Evolutionary conservation across 2,888 invertebrate genomes (phyloP).

Genomic region (Drosophila neonasuta): DNA sequence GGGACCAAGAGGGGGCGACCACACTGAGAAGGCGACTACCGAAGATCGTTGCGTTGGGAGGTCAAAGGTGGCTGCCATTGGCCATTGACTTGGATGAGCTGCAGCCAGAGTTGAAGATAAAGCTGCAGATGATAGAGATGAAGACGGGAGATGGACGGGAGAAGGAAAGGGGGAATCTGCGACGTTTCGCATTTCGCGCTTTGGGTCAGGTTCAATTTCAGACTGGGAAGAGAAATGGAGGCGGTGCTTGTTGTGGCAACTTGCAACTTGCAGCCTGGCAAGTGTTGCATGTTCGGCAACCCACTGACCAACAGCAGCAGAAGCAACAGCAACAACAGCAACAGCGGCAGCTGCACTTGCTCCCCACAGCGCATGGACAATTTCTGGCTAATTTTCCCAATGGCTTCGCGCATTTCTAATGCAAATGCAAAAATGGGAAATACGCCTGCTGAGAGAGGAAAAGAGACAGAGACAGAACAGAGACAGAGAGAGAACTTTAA

Average conservation of each 20-base stretch:
- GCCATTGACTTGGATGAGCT: constrained; percentile 38
- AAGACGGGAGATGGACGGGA: constrained; percentile 10
- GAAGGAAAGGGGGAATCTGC: constrained; percentile 12
- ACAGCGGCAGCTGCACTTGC: constrained; percentile 55
- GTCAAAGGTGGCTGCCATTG: constrained; percentile 53
- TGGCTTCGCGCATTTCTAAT: constrained; percentile 51
- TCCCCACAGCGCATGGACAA: constrained; percentile 69
- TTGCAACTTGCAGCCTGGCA: constrained; percentile 24
- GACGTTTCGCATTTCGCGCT: constrained; percentile 72
- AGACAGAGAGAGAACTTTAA: constrained; percentile 17
- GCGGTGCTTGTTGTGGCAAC: constrained; percentile 40
- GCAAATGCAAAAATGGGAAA: constrained; percentile 64
- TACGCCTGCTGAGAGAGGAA: constrained; percentile 37
- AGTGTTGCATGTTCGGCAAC: constrained; percentile 31
- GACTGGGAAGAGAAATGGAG: constrained; percentile 47
- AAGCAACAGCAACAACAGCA: constrained; percentile 8
- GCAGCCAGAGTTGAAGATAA: constrained; percentile 1
- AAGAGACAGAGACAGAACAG: constrained; percentile 7
- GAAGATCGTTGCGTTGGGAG: constrained; percentile 24
- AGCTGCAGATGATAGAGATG: constrained; percentile 3
- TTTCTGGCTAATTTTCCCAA: constrained; percentile 73
- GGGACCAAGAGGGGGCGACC: constrained; percentile 30
- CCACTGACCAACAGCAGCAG: constrained; percentile 68
- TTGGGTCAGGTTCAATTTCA: constrained; percentile 68
- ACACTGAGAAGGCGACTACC: constrained; percentile 58